Conservation (phyloP, 2,797 vertebrate genomes). For the Octomys mimax region DNA sequence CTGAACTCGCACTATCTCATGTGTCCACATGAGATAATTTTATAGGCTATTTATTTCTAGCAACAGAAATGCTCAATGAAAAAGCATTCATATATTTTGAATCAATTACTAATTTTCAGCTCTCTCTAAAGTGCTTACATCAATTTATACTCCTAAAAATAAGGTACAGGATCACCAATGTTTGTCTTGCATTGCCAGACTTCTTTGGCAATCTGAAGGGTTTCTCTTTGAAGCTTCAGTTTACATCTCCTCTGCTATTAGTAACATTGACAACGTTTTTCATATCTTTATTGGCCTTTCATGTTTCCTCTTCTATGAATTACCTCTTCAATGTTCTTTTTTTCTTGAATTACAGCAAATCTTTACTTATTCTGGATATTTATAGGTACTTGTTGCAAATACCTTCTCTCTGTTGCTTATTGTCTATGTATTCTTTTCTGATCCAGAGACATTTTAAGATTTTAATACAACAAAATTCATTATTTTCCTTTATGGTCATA, state of each 20-base stretch:
- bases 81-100: not conserved
- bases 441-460: constrained; percentile 46
- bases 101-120: not conserved
- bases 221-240: not conserved
- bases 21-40: not conserved
- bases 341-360: not conserved
- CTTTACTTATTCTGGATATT: constrained; percentile 30
- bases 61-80: not conserved
- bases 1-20: not conserved
- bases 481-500: constrained; percentile 39
- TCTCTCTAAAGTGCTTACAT: not conserved
- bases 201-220: constrained; percentile 3
- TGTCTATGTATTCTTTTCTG: constrained; percentile 23
- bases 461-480: constrained; percentile 40
- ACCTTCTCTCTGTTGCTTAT: not conserved
- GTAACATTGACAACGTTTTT: not conserved
- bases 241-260: constrained; percentile 13
- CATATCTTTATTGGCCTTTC: not conserved
- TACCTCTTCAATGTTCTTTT: constrained; percentile 31
- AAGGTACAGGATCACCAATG: not conserved
- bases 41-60: not conserved
- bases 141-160: not conserved
- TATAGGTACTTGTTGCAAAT: constrained; percentile 28
- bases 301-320: not conserved
- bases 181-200: not conserved